Base-by-base conservation (phyloP, 2,888 invertebrate species). In the Conus canariensis region DNA sequence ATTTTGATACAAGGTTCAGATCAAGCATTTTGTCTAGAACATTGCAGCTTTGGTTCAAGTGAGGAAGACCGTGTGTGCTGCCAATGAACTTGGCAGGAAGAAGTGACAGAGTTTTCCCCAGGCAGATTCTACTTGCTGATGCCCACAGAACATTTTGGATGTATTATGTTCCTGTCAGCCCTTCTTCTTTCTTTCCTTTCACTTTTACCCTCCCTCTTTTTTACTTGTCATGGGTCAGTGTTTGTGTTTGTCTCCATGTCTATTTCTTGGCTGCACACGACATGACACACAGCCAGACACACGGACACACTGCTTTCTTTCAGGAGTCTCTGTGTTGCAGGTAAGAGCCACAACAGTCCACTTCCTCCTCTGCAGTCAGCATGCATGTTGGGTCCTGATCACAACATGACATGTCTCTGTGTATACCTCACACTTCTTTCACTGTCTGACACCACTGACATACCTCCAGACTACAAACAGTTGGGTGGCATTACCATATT, bases 281-380 rank as follows among this genome's bases (percentile, higher is more conserved):
- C 83, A 74, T 56, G 45, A 74, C 58, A 77, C 67, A 58, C 87
- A 80, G 22, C 70, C 88, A 16, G 77, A 85, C 77, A 85, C 45
- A 45, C 86, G 59, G 59, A 86, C 85, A 83, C 83, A 67, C 25
- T 45, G 45, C 77, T 89, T 83, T 90, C 64, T 87, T 88, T 90
- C 85, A 87, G 87, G 87, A 45, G 67, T 87, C 87, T 87, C 87
- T 87, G 87, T 87, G 67, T 87, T 87, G 25, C 87, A 87, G 87
- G 87, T 87, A 87, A 87, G 87, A 67, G 25, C 25, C 87, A 87
- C 67, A 87, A 87, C 64, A 56, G 85, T 60, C 85, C 19, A 60
- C 85, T 85, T 22, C 19, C 16, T 60, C 25, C 22, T 60, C 25
- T 60, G 85, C 64, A 85, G 85, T 85, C 85, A 85, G n/a, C 85